Conservation (phyloP, 2,113 vertebrate species). For the Ploceus nigricollis region DNA sequence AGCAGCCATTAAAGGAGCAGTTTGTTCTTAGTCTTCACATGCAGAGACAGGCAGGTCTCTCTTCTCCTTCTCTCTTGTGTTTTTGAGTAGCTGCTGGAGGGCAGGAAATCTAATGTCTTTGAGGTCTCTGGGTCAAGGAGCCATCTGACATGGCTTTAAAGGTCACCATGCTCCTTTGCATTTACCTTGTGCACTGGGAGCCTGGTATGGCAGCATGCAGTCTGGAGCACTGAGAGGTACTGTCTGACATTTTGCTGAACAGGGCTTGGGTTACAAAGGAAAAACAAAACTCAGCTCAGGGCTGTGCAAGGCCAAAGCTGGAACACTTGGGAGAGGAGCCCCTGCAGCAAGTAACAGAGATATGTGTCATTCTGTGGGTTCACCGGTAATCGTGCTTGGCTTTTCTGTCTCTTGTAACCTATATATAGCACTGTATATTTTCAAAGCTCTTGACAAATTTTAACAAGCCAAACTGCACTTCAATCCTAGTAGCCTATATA, state of each 20-base stretch:
- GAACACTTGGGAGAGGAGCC: slow-evolving; percentile 13
- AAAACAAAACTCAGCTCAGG: slow-evolving; percentile 18
- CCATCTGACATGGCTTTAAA: slow-evolving; percentile 66
- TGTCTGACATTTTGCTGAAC: slow-evolving; percentile 57
- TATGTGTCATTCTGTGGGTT: not conserved
- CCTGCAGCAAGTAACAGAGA: slow-evolving; percentile 26
- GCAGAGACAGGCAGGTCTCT: not conserved
- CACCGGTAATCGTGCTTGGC: not conserved
- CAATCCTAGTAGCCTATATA: not conserved
- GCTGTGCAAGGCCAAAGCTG: not conserved
- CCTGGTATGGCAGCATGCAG: not conserved
- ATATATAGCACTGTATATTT: not conserved
- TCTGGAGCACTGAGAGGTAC: slow-evolving; percentile 40
- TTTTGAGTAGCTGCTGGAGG: not conserved
- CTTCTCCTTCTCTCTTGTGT: not conserved
- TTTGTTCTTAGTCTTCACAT: not conserved
- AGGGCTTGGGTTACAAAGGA: not conserved
- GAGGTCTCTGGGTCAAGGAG: slow-evolving; percentile 69
- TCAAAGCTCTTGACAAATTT: slow-evolving; percentile 1
- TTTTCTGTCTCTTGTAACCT: not conserved
- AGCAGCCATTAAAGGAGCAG: slow-evolving; percentile 58
- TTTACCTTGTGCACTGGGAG: not conserved
- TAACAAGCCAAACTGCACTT: not conserved
- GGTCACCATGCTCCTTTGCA: slow-evolving; percentile 62
- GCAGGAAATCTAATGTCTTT: not conserved